Evolutionary conservation across 2,888 invertebrate genomes (phyloP).

Genomic region (Cephonodes hylas): DNA sequence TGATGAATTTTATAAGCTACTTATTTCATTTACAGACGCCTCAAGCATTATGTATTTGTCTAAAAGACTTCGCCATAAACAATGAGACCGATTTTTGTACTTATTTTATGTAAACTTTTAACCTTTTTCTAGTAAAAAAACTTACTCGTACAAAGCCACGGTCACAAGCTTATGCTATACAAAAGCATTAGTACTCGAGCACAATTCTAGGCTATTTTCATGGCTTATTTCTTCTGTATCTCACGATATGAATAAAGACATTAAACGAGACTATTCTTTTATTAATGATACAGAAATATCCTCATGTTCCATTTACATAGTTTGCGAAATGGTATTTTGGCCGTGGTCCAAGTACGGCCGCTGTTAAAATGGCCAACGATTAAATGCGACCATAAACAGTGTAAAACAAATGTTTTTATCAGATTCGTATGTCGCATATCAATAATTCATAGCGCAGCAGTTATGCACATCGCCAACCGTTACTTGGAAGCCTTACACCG

Average conservation of each 20-base stretch:
- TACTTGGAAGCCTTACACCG: constrained; percentile 76
- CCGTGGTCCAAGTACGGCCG: constrained; percentile 35
- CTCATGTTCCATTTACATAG: constrained; percentile 14
- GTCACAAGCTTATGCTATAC: too few species aligned
- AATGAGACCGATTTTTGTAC: too few species aligned
- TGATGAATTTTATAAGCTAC: too few species aligned
- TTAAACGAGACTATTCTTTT: constrained; percentile 23
- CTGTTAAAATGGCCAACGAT: constrained; percentile 47
- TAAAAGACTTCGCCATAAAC: too few species aligned
- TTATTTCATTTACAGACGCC: too few species aligned
- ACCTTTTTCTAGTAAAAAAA: too few species aligned
- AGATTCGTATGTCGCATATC: constrained; percentile 68
- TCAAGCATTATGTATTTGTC: too few species aligned
- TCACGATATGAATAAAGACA: constrained; percentile 17
- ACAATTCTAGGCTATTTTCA: not conserved
- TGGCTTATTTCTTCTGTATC: not conserved
- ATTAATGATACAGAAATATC: constrained; percentile 9
- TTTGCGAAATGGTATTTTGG: constrained; percentile 31
- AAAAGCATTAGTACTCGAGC: not conserved
- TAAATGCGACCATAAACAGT: constrained; percentile 59
- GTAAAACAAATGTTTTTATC: constrained; percentile 72
- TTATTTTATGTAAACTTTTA: too few species aligned
- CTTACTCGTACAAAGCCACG: too few species aligned
- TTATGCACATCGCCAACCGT: constrained; percentile 75
- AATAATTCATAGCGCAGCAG: constrained; percentile 74